Evolutionary conservation across 2,797 vertebrate genomes (phyloP), one percentile per base, ranked within the genome.

Genomic region (Sphaeramia orbicularis): DNA sequence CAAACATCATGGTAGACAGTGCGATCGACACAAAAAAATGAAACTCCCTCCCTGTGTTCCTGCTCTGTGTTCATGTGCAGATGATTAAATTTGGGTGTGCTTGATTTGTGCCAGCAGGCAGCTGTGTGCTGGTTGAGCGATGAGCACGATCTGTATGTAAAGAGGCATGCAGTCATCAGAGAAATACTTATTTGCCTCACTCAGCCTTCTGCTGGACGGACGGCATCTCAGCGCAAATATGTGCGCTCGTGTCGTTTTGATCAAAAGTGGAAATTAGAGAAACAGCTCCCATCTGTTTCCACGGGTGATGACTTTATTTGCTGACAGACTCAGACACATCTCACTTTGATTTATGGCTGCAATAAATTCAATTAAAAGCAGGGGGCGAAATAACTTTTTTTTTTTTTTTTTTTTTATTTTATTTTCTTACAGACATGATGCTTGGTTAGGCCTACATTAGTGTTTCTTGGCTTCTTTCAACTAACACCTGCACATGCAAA

Each of bases 231-330:
- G 81, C 77, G 74, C 82, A 88, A 87, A 88, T 89, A 84, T 87
- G 84, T 84, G 84, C 72, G 65, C 86, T 90, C 81, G 83, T 91
- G 86, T 86, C 86, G 65, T 91, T 91, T 92, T 93, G 89, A 94
- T 95, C 94, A 92, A 90, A 95, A 95, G 81, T 50, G 65, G 86
- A 90, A 94, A 94, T 95, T 93, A 92, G 74, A 91, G 92, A 95
- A 87, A 93, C 86, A 91, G 81, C 84, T 92, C 85, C 90, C 92
- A 94, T 94, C 90, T 96, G 92, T 92, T 95, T 93, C 87, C 62
- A 76, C 84, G 78, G 86, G 83, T 94, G 95, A 92, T 87, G 56
- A 86, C 81, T 90, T 92, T 90, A 66, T 88, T 59, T 61, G 88
- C 82, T 88, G 91, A 91, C 89, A 92, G 93, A 91, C 93, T 91